Conservation (phyloP, 2,113 vertebrate genomes). For the Dicaeum eximium region DNA sequence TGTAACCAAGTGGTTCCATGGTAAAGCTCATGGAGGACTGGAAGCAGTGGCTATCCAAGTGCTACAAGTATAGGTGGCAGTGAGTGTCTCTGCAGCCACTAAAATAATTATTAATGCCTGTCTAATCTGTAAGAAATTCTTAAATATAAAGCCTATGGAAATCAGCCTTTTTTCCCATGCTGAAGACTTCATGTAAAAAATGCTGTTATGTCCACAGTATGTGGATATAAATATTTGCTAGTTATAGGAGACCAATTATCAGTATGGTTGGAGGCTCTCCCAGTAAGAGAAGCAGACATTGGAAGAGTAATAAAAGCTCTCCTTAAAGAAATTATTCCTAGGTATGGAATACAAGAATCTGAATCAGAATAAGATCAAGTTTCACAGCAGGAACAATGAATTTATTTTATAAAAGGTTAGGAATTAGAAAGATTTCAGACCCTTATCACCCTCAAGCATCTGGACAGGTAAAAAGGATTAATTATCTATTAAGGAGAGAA, state of each 20-base stretch:
- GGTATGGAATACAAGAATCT: background rate
- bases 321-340: background rate
- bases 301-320: background rate
- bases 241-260: background rate
- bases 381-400: background rate
- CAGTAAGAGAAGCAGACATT: background rate
- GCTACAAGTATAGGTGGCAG: background rate
- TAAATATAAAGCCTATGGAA: background rate
- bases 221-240: background rate
- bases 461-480: background rate
- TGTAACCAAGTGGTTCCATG: background rate
- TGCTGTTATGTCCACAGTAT: background rate
- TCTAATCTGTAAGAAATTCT: background rate
- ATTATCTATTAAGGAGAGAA: background rate
- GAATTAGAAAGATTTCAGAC: background rate
- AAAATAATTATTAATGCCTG: background rate
- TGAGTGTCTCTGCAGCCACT: fast-evolving
- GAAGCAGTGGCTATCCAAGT: background rate
- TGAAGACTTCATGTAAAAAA: background rate
- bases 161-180: background rate
- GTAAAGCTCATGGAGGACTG: background rate
- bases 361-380: background rate
- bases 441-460: background rate
- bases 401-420: background rate
- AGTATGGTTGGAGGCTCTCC: background rate